Evolutionary conservation across 1,140 invertebrate species (phyloP), one percentile per base, ranked within the genome.

Genomic region (Eupristina koningsbergeri): DNA sequence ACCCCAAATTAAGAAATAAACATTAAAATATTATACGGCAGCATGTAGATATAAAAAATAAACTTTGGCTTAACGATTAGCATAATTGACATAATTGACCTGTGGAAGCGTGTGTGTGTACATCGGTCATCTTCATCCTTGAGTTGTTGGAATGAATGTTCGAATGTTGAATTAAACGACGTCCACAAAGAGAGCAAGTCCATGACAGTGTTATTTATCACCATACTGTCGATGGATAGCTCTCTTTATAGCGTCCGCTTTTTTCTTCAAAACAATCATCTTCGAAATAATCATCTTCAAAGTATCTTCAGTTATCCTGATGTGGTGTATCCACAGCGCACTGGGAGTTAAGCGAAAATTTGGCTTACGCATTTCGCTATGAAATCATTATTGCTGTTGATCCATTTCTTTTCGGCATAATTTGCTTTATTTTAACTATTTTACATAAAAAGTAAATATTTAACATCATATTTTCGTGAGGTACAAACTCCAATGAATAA

Each of bases 191-290:
- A 94, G 94, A 94, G 94, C 94, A 94, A 94, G 93, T 94, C 94
- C 94, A 94, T 94, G 94, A 94, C 94, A 94, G 94, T 94, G 92
- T 93, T 88, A 91, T 89, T 89, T 86, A 89, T 90, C 91, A 92
- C 93, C 93, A 93, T 94, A 94, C 94, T 94, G 94, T 94, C 93
- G 93, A 94, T 94, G 94, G 94, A 94, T 94, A 94, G 94, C 94
- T 94, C 94, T 94, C 94, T 94, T 94, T 90, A 94, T 93, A 93
- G 94, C 92, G 87, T 91, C 87, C 90, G 91, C 93, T 92, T 90
- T 79, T 84, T 31, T 58, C 64, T 85, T 81, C 84, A 26, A 45
- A n/a, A 45, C 2, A 36, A 71, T 71, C n/a, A 67, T 31, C 29
- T 34, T 64, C 61, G n/a, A n/a, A n/a, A n/a, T n/a, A n/a, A n/a